phyloP scores from a whole-genome alignment of 2,113 vertebrate species.

The Marcusenius ussheri region DNA sequence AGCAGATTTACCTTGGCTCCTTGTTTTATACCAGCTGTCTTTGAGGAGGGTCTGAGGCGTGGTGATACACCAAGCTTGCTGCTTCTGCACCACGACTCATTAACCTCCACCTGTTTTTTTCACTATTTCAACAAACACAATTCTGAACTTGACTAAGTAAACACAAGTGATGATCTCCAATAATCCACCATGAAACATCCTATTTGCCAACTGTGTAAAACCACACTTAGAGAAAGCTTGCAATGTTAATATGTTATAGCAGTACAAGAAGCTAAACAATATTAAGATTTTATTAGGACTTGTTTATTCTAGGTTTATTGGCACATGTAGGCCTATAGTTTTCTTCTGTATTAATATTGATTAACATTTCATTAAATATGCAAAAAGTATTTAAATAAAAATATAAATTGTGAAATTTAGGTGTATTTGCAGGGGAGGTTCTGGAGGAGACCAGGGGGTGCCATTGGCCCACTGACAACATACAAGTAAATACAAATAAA shows the following conservation, averaged over 20 bases:
- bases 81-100: not conserved
- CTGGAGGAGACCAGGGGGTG: no score
- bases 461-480: no score
- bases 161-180: not conserved
- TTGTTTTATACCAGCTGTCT: constrained; percentile 32
- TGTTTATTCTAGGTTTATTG: not conserved
- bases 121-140: not conserved
- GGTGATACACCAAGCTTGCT: not conserved
- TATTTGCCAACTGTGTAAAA: not conserved
- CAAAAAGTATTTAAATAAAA: not conserved
- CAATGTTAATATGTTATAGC: not conserved
- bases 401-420: no score
- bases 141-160: not conserved
- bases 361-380: not conserved
- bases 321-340: not conserved
- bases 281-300: not conserved
- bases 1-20: not conserved
- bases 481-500: no score
- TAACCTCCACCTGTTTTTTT: not conserved
- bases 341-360: not conserved
- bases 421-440: no score
- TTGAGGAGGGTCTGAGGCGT: constrained; percentile 27
- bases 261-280: not conserved
- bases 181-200: not conserved
- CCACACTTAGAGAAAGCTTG: not conserved